Evolutionary conservation across 2,888 invertebrate genomes (phyloP), one percentile per base, ranked within the genome.

Genomic region (Brachyopa scutellaris): DNA sequence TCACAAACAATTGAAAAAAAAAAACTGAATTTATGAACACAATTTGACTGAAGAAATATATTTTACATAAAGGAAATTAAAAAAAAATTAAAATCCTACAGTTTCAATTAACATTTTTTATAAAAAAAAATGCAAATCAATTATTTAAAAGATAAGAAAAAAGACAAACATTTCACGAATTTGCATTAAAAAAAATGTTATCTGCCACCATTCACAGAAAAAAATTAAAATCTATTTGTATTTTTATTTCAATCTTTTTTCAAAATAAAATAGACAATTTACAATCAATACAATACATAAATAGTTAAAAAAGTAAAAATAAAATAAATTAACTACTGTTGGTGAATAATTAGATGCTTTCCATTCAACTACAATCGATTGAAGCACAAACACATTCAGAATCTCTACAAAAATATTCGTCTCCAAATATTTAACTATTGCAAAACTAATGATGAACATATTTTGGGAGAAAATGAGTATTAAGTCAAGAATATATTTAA

Each of bases 21-120:
- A 49, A 74, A 80, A 76, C 74, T 69, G 77, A 82, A 77, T 77
- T 80, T 76, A 80, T 80, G 33, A 79, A 80, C 62, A 80, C 76
- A 70, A 82, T 82, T 80, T 85, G 84, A 85, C 85, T 85, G 76
- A 85, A 82, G 67, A 66, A 67, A 55, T 45, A 42, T 73, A 69
- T 42, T 73, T 57, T 67, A 76, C 69, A 26, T 26, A 6, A 84
- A 51, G 42, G 53, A 69, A 33, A 69, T 26, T 26, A n/a, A 42
- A 55, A 69, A 72, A 70, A 78, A 73, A 66, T 61, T 78, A 85
- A 82, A 84, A 84, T 84, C 85, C 85, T 85, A 85, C 85, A 82
- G 79, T 69, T 73, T 70, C 76, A 83, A 84, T 73, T 66, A 53
- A 59, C 19, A 64, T 62, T 73, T 59, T 57, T 73, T 42, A 78